Conservation (phyloP, 2,888 invertebrate genomes). For the Entomobrya proxima region DNA sequence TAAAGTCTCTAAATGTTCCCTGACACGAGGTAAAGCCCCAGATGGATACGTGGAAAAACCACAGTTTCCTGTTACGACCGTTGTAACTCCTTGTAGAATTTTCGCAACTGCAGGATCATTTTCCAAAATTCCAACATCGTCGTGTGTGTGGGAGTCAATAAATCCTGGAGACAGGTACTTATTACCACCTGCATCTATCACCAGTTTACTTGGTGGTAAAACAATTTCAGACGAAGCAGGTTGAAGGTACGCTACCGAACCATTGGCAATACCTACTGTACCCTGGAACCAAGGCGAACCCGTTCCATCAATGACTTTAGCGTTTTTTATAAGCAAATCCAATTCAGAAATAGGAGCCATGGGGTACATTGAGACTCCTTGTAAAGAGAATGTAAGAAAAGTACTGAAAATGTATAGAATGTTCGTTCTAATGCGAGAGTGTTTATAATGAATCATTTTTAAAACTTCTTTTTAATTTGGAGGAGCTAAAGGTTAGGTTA, state of each 20-base stretch:
- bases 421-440: too few relatives aligned
- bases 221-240: background rate
- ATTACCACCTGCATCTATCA: slow-evolving; percentile 60
- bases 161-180: slow-evolving; percentile 72
- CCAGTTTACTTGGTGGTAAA: slow-evolving; percentile 18
- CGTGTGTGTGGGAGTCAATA: slow-evolving; percentile 74
- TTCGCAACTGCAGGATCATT: slow-evolving; percentile 68
- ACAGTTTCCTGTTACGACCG: slow-evolving; percentile 73
- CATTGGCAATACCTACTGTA: slow-evolving; percentile 60
- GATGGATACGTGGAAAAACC: slow-evolving; percentile 73
- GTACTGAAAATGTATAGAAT: background rate
- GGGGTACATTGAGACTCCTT: background rate
- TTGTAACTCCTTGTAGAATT: slow-evolving; percentile 73
- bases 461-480: too few relatives aligned
- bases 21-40: slow-evolving; percentile 64
- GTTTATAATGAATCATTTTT: too few relatives aligned
- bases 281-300: slow-evolving; percentile 66
- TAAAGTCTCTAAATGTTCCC: slow-evolving; percentile 68
- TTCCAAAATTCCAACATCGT: slow-evolving; percentile 71
- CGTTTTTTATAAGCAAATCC: slow-evolving; percentile 66
- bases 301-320: slow-evolving; percentile 72
- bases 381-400: background rate
- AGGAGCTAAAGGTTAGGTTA: too few relatives aligned
- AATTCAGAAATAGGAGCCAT: background rate
- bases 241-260: slow-evolving; percentile 55